Conservation (phyloP, 1,140 invertebrate genomes). For the Tetranychus cinnabarinus region DNA sequence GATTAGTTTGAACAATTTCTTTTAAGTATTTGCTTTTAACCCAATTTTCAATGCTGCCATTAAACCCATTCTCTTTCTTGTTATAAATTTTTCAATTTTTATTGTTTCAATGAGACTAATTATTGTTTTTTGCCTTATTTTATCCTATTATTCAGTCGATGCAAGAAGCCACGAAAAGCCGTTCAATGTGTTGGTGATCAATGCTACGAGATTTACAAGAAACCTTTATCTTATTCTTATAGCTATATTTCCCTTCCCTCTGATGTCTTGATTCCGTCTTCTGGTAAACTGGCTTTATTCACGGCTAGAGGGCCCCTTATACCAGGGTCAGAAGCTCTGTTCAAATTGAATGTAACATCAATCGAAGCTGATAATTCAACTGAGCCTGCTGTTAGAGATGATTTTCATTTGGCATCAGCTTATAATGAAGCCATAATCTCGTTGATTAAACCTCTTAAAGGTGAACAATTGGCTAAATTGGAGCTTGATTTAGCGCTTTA, state of each 20-base stretch:
- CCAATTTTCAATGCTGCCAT: neutral
- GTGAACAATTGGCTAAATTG: too few relatives aligned
- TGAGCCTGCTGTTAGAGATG: neutral
- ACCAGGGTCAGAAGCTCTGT: neutral
- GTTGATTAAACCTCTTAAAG: too few relatives aligned
- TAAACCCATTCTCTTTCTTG: neutral
- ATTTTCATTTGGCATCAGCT: neutral
- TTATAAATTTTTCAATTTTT: neutral
- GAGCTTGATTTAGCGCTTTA: too few relatives aligned
- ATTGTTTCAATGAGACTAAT: neutral
- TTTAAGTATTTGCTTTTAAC: conserved; percentile 28
- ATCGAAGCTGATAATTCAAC: neutral
- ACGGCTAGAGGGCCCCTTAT: neutral
- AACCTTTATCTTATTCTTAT: neutral
- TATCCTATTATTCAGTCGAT: neutral
- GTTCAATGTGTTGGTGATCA: neutral
- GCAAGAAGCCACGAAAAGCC: neutral
- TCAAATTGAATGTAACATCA: neutral
- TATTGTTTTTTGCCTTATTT: neutral
- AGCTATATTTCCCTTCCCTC: neutral
- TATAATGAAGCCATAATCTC: too few relatives aligned
- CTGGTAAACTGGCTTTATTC: neutral
- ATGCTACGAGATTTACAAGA: neutral
- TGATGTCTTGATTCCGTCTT: neutral
- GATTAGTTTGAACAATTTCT: conserved; percentile 39